These are phyloP conservation scores for Papilio elwesi DNA, from an alignment of 2,888 invertebrate genomes.

Conservation along the genomic window DNA sequence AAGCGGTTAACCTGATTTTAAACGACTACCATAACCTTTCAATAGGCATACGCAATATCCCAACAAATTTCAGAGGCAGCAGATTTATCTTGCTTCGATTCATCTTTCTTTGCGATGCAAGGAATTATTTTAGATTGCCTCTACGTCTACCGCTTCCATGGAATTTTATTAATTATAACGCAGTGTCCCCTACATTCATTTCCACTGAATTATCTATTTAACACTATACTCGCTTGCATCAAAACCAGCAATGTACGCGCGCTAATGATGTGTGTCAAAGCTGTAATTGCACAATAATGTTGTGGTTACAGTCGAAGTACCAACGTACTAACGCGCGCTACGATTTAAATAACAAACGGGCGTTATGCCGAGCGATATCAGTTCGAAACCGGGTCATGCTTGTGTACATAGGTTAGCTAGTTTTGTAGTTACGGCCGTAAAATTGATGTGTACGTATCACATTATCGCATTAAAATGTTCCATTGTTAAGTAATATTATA, in stretches of 20 bases:
- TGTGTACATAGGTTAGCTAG: slow-evolving; percentile 46
- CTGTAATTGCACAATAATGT: slow-evolving; percentile 41
- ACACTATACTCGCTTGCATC: not conserved
- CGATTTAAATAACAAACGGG: slow-evolving; percentile 53
- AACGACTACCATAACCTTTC: no score
- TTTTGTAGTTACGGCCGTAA: slow-evolving; percentile 38
- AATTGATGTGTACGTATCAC: slow-evolving; percentile 47
- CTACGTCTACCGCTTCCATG: not conserved
- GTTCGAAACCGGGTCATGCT: slow-evolving; percentile 55
- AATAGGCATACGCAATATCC: no score
- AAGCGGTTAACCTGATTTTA: no score
- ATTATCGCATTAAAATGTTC: slow-evolving; percentile 20
- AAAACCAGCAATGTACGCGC: slow-evolving; percentile 24
- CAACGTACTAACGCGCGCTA: slow-evolving; percentile 44
- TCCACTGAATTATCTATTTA: not conserved
- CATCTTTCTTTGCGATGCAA: no score
- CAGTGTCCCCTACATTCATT: not conserved
- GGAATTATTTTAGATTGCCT: no score
- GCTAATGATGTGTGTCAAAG: slow-evolving; percentile 40
- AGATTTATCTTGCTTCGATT: no score
- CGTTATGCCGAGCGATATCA: slow-evolving; percentile 55
- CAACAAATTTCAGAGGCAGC: no score
- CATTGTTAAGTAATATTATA: slow-evolving; percentile 18
- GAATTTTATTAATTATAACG: not conserved
- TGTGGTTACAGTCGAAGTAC: slow-evolving; percentile 39